Conservation (phyloP, 2,888 invertebrate species). For the Cremastinae sp. region DNA sequence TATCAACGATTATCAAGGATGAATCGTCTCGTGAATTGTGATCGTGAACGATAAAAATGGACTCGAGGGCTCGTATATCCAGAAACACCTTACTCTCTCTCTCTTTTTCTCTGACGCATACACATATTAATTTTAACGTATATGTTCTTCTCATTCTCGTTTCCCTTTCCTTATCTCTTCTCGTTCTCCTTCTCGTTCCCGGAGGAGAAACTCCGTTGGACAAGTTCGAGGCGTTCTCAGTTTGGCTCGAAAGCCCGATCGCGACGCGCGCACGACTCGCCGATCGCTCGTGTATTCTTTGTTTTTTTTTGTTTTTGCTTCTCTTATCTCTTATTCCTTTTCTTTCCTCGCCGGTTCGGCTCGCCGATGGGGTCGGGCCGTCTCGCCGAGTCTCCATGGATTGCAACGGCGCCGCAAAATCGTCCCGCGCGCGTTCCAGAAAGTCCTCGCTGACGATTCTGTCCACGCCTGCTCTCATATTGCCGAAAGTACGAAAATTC, state of each 20-base stretch:
- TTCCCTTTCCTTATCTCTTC: constrained; percentile 13
- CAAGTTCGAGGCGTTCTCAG: constrained; percentile 41
- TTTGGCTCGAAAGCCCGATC: constrained; percentile 58
- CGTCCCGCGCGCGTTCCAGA: constrained; percentile 31
- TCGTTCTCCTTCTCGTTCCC: constrained; percentile 3
- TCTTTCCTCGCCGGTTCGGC: background rate
- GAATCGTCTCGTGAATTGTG: constrained; percentile 31
- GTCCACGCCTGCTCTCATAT: constrained; percentile 49
- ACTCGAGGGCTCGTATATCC: constrained; percentile 8
- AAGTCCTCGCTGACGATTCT: constrained; percentile 51
- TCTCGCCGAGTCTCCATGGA: constrained; percentile 30
- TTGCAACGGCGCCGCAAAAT: constrained; percentile 24
- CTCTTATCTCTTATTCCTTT: background rate
- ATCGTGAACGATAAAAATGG: constrained; percentile 54
- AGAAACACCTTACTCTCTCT: constrained; percentile 8
- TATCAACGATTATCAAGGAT: constrained; percentile 46
- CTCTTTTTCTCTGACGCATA: constrained; percentile 1
- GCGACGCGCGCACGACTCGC: constrained; percentile 36
- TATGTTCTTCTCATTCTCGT: too few relatives aligned
- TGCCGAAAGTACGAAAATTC: constrained; percentile 61
- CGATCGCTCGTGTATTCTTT: constrained; percentile 9
- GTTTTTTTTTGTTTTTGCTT: constrained; percentile 13
- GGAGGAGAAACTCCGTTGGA: constrained; percentile 25
- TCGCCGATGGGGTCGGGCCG: constrained; percentile 6
- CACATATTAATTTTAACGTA: too few relatives aligned